Conservation (phyloP, 2,888 invertebrate species). For the Drosophila nr. medialis region DNA sequence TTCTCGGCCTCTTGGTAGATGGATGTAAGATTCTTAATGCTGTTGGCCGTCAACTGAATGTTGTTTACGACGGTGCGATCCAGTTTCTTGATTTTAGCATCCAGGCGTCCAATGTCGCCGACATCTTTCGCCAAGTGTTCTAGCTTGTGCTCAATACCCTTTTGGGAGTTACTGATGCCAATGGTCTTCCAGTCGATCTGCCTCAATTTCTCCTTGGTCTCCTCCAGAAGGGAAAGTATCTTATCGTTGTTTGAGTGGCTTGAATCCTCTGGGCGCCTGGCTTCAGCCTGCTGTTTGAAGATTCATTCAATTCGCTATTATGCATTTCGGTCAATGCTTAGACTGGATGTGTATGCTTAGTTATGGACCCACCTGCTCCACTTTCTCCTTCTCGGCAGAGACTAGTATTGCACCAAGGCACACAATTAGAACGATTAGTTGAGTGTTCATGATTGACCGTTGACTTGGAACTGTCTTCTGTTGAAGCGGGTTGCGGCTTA, state of each 20-base stretch:
- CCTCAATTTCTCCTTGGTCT: slow-evolving; percentile 28
- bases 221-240: slow-evolving; percentile 22
- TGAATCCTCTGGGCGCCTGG: not conserved
- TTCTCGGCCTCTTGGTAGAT: slow-evolving; percentile 26
- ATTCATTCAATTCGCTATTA: not conserved
- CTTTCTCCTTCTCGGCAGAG: slow-evolving; percentile 4
- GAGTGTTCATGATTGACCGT: slow-evolving; percentile 46
- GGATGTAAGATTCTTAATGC: slow-evolving; percentile 38
- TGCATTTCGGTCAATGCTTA: not conserved
- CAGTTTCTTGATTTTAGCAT: slow-evolving; percentile 36
- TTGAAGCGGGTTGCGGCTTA: slow-evolving; percentile 37
- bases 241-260: not conserved
- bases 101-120: slow-evolving; percentile 34
- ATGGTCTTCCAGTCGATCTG: slow-evolving; percentile 23
- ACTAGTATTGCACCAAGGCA: slow-evolving; percentile 15
- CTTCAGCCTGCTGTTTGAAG: not conserved
- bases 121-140: slow-evolving; percentile 36
- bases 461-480: slow-evolving; percentile 30
- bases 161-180: slow-evolving; percentile 40
- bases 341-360: not conserved
- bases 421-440: slow-evolving; percentile 31
- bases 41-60: slow-evolving; percentile 19
- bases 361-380: not conserved
- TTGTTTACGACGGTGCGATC: slow-evolving; percentile 10
- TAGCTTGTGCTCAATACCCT: slow-evolving; percentile 61